Evolutionary conservation across 2,797 vertebrate genomes (phyloP).

Genomic region (Pelodytes ibericus): DNA sequence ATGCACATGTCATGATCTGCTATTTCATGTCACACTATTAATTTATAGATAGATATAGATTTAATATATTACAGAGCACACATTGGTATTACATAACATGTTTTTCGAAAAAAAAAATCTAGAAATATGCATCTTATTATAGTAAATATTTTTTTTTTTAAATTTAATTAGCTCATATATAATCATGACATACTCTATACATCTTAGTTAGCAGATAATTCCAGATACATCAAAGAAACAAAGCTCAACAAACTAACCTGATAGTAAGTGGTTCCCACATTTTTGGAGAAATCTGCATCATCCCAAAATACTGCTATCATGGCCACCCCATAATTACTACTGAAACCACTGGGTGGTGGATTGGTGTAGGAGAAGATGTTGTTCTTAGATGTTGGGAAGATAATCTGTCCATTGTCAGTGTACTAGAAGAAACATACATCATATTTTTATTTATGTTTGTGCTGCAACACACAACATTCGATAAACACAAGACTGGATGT

Average conservation of each 20-base stretch:
- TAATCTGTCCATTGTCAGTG: constrained; percentile 76
- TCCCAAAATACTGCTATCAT: constrained; percentile 75
- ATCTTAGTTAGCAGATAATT: too few relatives aligned
- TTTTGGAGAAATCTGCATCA: constrained; percentile 72
- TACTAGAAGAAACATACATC: constrained; percentile 62
- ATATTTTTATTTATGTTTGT: background rate
- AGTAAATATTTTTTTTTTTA: too few relatives aligned
- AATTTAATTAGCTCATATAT: too few relatives aligned
- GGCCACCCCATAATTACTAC: constrained; percentile 43
- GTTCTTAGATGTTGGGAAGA: constrained; percentile 69
- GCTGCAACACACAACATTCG: background rate
- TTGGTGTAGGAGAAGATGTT: constrained; percentile 58
- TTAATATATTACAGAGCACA: too few relatives aligned
- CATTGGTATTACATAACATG: too few relatives aligned
- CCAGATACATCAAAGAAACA: too few relatives aligned
- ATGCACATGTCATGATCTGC: too few relatives aligned
- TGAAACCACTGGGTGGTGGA: constrained; percentile 66
- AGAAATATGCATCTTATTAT: too few relatives aligned
- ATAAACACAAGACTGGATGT: background rate
- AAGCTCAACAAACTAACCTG: constrained; percentile 59
- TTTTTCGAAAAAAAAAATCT: too few relatives aligned
- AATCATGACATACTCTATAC: too few relatives aligned
- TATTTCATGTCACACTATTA: too few relatives aligned
- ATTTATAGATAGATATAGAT: too few relatives aligned
- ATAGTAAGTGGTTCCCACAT: constrained; percentile 68